Percentiles rank a stretch among this genome's conserved stretches.
phyloP scores from a whole-genome alignment of 2,113 vertebrate genomes.

The Mus musculus region GRCm39 chr10:96793501-96794000 shows the following conservation, averaged over 20 bases:
- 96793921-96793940: not conserved
- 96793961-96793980: not conserved
- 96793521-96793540: too few species aligned
- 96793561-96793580: not conserved
- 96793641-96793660: not conserved
- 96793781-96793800: slow-evolving; percentile 37
- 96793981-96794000: not conserved
- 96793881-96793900: not conserved
- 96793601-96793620: not conserved
- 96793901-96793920: not conserved
- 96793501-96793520: too few species aligned
- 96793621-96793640: not conserved
- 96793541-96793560: too few species aligned
- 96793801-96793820: not conserved
- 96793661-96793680: not conserved
- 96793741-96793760: slow-evolving; percentile 17
- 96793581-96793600: not conserved
- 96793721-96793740: not conserved
- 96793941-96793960: not conserved
- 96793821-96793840: not conserved
- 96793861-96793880: slow-evolving; percentile 37
- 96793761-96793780: not conserved
- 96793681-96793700: not conserved
- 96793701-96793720: not conserved
- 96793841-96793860: not conserved